These are phyloP conservation scores for Drosophila cyrtoloma DNA, from an alignment of 2,888 invertebrate species.

Conservation along the genomic window DNA sequence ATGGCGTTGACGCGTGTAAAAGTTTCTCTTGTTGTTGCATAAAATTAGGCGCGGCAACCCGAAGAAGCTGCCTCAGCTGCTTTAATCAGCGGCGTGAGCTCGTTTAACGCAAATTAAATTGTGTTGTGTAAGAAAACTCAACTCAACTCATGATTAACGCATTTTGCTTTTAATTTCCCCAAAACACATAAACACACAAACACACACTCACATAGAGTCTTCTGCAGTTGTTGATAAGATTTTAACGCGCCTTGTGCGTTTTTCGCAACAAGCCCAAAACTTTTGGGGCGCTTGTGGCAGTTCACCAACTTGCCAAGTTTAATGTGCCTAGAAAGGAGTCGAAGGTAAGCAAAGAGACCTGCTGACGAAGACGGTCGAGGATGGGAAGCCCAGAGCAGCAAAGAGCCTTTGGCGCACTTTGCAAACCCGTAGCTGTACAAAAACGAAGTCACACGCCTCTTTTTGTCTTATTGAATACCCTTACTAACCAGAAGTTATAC, in stretches of 20 bases:
- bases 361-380: background rate
- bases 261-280: slow-evolving; percentile 69
- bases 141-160: slow-evolving; percentile 75
- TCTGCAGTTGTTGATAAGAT: slow-evolving; percentile 76
- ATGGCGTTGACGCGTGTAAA: slow-evolving; percentile 76
- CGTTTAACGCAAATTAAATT: slow-evolving; percentile 81
- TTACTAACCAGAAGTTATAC: slow-evolving; percentile 3
- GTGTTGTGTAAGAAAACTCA: slow-evolving; percentile 56
- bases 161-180: slow-evolving; percentile 77
- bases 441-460: slow-evolving; percentile 18
- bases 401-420: slow-evolving; percentile 52
- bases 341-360: slow-evolving; percentile 30
- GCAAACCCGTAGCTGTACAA: slow-evolving; percentile 18
- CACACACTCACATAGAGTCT: slow-evolving; percentile 29
- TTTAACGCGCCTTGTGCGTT: slow-evolving; percentile 74
- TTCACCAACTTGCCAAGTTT: slow-evolving; percentile 47
- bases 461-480: slow-evolving; percentile 27
- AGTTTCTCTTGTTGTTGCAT: slow-evolving; percentile 74
- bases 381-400: slow-evolving; percentile 23
- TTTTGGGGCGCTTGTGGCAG: slow-evolving; percentile 53
- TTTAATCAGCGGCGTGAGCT: slow-evolving; percentile 70
- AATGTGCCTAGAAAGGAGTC: slow-evolving; percentile 40
- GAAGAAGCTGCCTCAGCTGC: slow-evolving; percentile 43
- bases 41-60: slow-evolving; percentile 55
- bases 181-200: slow-evolving; percentile 43